Percentiles rank a stretch among this genome's conserved stretches.
These are phyloP conservation scores for Neodiprion virginianus DNA, from an alignment of 1,140 invertebrate genomes.

Conservation along the genomic window DNA sequence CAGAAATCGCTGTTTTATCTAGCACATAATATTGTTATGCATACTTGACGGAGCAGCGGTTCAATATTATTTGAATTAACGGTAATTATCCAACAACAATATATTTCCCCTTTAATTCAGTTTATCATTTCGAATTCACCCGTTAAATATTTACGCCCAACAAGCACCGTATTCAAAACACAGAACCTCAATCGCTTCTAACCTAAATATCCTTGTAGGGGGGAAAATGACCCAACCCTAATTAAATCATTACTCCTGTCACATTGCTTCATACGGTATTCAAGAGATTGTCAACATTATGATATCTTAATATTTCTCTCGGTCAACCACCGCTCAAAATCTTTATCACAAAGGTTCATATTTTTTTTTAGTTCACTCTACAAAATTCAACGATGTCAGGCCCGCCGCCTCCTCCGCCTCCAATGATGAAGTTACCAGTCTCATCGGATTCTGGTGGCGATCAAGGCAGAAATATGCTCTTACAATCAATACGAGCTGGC, in stretches of 20 bases:
- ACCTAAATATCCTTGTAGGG: not conserved
- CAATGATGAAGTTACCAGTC: conserved; percentile 54
- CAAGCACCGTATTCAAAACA: not conserved
- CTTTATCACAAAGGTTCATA: not conserved
- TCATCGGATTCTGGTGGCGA: conserved; percentile 59
- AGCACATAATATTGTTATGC: not conserved
- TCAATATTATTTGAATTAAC: not conserved
- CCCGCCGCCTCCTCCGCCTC: conserved; percentile 68
- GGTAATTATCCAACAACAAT: not conserved
- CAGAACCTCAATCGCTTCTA: not conserved
- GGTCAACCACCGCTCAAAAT: not conserved
- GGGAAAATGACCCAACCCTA: not conserved
- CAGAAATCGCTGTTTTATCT: conserved; percentile 5
- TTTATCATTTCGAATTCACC: not conserved
- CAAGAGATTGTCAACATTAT: not conserved
- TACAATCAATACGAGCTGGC: conserved; percentile 85
- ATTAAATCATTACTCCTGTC: not conserved
- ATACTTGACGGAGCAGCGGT: not conserved
- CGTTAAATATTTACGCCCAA: not conserved
- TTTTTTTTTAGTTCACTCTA: not conserved
- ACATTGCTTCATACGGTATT: not conserved
- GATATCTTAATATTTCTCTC: not conserved
- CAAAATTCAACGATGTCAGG: conserved; percentile 59
- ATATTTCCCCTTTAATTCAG: no score
- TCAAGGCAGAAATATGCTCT: conserved; percentile 70